Conservation (phyloP, 2,888 invertebrate species). For the Pammene aurita region DNA sequence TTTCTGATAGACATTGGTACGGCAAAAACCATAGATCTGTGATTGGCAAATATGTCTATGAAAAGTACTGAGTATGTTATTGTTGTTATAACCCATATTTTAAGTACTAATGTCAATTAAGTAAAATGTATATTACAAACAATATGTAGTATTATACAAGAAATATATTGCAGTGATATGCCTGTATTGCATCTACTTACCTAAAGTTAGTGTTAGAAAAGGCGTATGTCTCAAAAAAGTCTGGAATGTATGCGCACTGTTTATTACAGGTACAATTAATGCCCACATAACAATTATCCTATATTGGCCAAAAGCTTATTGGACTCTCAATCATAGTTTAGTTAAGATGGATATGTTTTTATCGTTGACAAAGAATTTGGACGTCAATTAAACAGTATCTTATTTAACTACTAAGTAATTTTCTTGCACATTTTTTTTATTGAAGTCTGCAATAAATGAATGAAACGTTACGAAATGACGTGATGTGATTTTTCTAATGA, state of each 20-base stretch:
- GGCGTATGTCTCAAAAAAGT: slow-evolving; percentile 33
- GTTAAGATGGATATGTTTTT: background rate
- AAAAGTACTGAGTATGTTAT: slow-evolving; percentile 32
- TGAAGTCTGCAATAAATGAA: background rate
- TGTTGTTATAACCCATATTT: slow-evolving; percentile 24
- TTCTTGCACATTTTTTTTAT: background rate
- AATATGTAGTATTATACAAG: slow-evolving; percentile 25
- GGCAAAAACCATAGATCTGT: slow-evolving; percentile 7
- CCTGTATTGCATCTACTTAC: slow-evolving; percentile 48
- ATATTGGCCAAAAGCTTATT: slow-evolving; percentile 17
- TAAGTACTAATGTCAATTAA: slow-evolving; percentile 28
- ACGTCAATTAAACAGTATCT: background rate
- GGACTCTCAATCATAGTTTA: background rate
- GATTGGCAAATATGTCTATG: slow-evolving; percentile 26
- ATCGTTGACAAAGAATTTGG: slow-evolving; percentile 10
- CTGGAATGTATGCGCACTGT: slow-evolving; percentile 45
- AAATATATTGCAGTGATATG: slow-evolving; percentile 59
- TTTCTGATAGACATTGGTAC: slow-evolving; percentile 3
- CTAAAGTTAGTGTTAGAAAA: slow-evolving; percentile 33
- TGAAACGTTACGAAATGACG: background rate
- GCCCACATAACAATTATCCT: slow-evolving; percentile 7
- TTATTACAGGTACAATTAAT: slow-evolving; percentile 26
- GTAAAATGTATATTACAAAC: slow-evolving; percentile 16
- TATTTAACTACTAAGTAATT: background rate
- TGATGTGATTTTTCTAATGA: slow-evolving; percentile 23